Percentiles rank a stretch among this genome's conserved stretches.
phyloP scores from a whole-genome alignment of 2,888 invertebrate species.

The Eulithis prunata region DNA sequence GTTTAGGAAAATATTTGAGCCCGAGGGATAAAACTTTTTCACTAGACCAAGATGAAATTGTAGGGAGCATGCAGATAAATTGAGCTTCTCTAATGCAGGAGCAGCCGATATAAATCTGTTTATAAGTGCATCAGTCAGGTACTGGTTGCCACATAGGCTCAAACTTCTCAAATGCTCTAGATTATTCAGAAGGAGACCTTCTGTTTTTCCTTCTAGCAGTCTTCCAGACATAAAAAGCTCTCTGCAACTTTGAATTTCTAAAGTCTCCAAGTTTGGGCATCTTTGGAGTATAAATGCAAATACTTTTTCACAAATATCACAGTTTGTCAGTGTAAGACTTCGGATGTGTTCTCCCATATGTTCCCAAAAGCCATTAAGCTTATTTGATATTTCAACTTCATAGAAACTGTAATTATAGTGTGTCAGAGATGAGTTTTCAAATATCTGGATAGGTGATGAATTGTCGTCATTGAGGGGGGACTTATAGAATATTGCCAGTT shows the following conservation, averaged over 20 bases:
- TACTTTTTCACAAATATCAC: slow-evolving; percentile 86
- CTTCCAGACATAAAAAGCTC: slow-evolving; percentile 90
- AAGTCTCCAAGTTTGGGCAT: slow-evolving; percentile 81
- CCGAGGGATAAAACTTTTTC: slow-evolving; percentile 86
- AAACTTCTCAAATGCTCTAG: slow-evolving; percentile 83
- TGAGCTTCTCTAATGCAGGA: slow-evolving; percentile 84
- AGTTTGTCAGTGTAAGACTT: slow-evolving; percentile 82
- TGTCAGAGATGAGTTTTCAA: slow-evolving; percentile 70
- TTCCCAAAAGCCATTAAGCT: slow-evolving; percentile 82
- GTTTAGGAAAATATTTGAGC: slow-evolving; percentile 60
- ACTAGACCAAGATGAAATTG: slow-evolving; percentile 88
- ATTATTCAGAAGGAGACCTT: slow-evolving; percentile 74
- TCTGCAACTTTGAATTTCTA: slow-evolving; percentile 87
- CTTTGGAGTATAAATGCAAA: slow-evolving; percentile 84
- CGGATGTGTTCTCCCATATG: slow-evolving; percentile 83
- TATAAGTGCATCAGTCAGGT: slow-evolving; percentile 90
- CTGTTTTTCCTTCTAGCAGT: slow-evolving; percentile 85
- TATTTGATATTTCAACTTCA: slow-evolving; percentile 82
- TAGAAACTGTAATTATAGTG: slow-evolving; percentile 80
- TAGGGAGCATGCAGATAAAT: slow-evolving; percentile 87
- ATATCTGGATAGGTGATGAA: slow-evolving; percentile 65
- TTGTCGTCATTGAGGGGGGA: slow-evolving; percentile 70
- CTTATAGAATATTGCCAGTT: slow-evolving; percentile 79
- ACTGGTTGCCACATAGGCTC: slow-evolving; percentile 87
- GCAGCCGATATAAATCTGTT: slow-evolving; percentile 86